Conservation (phyloP, 1,140 invertebrate genomes). For the Bombus sibiricus region DNA sequence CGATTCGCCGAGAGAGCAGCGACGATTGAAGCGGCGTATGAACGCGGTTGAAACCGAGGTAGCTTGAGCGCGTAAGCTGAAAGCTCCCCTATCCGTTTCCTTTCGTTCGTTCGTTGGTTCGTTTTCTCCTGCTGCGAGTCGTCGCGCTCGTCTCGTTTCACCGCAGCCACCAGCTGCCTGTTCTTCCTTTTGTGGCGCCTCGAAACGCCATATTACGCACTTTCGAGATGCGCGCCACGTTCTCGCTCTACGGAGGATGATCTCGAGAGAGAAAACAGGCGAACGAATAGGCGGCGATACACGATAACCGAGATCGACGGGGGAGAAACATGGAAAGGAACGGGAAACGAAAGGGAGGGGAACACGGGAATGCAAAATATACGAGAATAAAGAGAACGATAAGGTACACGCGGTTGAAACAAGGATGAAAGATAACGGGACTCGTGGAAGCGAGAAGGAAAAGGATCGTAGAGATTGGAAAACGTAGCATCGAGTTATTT, state of each 20-base stretch:
- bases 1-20: not conserved
- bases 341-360: not conserved
- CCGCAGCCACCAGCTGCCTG: not conserved
- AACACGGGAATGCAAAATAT: not conserved
- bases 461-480: not conserved
- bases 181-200: slow-evolving; percentile 56
- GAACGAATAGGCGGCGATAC: slow-evolving; percentile 18
- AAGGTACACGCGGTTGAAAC: not conserved
- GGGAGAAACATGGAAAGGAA: not conserved
- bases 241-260: slow-evolving; percentile 41
- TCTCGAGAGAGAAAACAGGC: slow-evolving; percentile 49
- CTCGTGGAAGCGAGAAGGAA: not conserved
- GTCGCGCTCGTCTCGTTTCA: slow-evolving; percentile 16
- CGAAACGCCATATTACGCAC: slow-evolving; percentile 43
- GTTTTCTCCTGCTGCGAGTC: slow-evolving; percentile 31
- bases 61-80: slow-evolving; percentile 4
- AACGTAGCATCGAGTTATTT: not conserved
- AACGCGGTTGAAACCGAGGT: not conserved
- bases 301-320: slow-evolving; percentile 31
- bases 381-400: slow-evolving; percentile 12
- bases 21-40: not conserved
- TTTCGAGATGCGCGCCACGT: slow-evolving; percentile 31
- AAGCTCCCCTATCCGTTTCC: slow-evolving; percentile 32
- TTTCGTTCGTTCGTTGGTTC: slow-evolving; percentile 31
- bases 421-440: slow-evolving; percentile 20